Evolutionary conservation across 2,113 vertebrate genomes (phyloP), one percentile per base, ranked within the genome.

Genomic region (Ploceus nigricollis): DNA sequence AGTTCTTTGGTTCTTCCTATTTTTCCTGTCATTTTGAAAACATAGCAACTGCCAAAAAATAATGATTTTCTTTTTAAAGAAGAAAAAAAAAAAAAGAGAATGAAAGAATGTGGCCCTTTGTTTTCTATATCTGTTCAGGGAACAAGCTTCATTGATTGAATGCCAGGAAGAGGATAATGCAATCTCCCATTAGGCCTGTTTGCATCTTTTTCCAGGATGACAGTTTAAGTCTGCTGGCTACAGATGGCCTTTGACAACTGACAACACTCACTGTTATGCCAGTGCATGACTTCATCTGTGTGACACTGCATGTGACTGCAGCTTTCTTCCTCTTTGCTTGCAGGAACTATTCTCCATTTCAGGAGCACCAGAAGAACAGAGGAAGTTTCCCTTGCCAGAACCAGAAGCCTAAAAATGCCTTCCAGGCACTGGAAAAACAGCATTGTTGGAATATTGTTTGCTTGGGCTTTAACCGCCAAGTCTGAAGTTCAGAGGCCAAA

Each of bases 161-260:
- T 65, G 95, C 91, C 91, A 95, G 90, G 58, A 77, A 91, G 82
- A 82, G 83, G 77, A 96, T 79, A 97, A 97, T 89, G 63, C 82
- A 90, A 42, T 89, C 81, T 91, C 77, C 95, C 94, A 90, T 92
- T 93, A 92, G 48, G 78, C 82, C 84, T 88, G 88, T 95, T 94
- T 96, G 93, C 86, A 87, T 97, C 92, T 95, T 97, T 96, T 94
- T 91, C 87, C 87, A 87, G 95, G 72, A 54, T 93, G 93, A 93
- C 94, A 89, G 76, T 85, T 92, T 45, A 93, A 96, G 90, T 96
- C 89, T 91, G 91, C 90, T 95, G 93, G 93, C 91, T 89, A 83
- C 97, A 97, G 96, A 96, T 92, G 95, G 93, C 94, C 96, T 97
- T 94, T 97, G 95, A 97, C 96, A 95, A 93, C 88, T 81, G 83